These are phyloP conservation scores for Phorcus lineatus DNA, from an alignment of 2,888 invertebrate genomes.

Conservation along the genomic window DNA sequence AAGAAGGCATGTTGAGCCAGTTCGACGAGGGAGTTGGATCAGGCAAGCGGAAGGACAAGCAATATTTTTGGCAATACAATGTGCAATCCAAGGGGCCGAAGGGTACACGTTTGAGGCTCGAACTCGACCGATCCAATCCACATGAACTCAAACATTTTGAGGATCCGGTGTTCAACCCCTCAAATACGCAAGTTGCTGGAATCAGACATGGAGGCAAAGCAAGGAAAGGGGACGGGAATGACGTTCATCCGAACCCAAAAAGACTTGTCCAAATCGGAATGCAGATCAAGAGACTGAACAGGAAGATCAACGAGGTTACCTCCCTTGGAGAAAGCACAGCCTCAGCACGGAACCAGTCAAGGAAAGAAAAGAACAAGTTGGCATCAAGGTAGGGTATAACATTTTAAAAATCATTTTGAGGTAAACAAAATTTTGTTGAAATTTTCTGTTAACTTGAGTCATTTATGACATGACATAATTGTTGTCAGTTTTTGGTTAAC, in stretches of 20 bases:
- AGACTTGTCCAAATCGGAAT: conserved; percentile 93
- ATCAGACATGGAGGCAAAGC: conserved; percentile 78
- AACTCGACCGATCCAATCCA: conserved; percentile 88
- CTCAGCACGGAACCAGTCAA: conserved; percentile 62
- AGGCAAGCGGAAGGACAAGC: conserved; percentile 60
- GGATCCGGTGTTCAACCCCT: conserved; percentile 96
- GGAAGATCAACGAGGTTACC: conserved; percentile 95
- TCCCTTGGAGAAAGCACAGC: conserved; percentile 84
- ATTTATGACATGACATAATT: too few species aligned
- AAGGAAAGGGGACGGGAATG: conserved; percentile 98
- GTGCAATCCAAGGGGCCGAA: conserved; percentile 98
- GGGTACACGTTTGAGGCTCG: conserved; percentile 83
- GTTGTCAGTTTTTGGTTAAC: too few species aligned
- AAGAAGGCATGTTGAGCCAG: not conserved
- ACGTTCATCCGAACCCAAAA: conserved; percentile 94
- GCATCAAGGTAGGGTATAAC: conserved; percentile 83
- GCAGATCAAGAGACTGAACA: conserved; percentile 92
- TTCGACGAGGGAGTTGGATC: conserved; percentile 35
- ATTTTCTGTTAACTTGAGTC: too few species aligned
- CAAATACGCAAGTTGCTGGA: conserved; percentile 52
- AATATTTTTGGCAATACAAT: conserved; percentile 98
- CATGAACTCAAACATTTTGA: conserved; percentile 91
- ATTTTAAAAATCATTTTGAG: too few species aligned
- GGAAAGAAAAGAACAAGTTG: conserved; percentile 97
- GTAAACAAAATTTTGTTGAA: too few species aligned